Evolutionary conservation across 2,797 vertebrate species (phyloP).

Genomic region (Arrhamphus sclerolepis): DNA sequence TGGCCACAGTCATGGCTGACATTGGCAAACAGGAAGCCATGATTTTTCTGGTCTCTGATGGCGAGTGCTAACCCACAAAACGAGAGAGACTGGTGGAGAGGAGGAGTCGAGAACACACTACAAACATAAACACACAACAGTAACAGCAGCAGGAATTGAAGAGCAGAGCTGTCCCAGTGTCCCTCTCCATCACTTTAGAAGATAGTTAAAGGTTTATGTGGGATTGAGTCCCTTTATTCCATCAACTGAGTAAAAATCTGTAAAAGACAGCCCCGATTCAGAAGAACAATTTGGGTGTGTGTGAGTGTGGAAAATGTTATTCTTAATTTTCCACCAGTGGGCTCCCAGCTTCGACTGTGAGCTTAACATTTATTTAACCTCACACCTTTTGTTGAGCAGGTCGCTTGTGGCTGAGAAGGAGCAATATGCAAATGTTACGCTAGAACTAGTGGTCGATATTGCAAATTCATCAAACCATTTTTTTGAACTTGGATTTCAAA

Average conservation of each 20-base stretch:
- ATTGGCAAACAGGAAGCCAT: constrained; percentile 96
- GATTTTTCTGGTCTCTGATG: constrained; percentile 96
- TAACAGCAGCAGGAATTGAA: constrained; percentile 46
- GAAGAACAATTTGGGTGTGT: constrained; percentile 13
- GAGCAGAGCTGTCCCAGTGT: constrained; percentile 37
- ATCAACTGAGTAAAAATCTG: constrained; percentile 36
- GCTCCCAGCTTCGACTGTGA: constrained; percentile 24
- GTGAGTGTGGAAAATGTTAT: constrained; percentile 12
- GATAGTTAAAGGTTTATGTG: constrained; percentile 58
- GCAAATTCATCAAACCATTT: constrained; percentile 35
- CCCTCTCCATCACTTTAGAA: constrained; percentile 51
- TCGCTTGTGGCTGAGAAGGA: constrained; percentile 47
- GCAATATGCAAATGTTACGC: constrained; percentile 72
- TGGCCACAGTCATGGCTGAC: constrained; percentile 94
- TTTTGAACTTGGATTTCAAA: constrained; percentile 27
- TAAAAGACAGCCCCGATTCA: constrained; percentile 46
- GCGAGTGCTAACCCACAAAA: constrained; percentile 89
- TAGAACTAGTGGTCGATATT: constrained; percentile 36
- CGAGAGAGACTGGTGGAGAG: constrained; percentile 55
- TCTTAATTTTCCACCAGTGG: constrained; percentile 54
- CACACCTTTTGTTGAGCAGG: constrained; percentile 52
- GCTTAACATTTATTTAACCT: constrained; percentile 32
- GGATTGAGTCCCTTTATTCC: constrained; percentile 43
- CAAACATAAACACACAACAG: constrained; percentile 22
- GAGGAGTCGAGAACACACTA: constrained; percentile 42